Conservation (phyloP, 2,113 vertebrate species). For the Gambusia holbrooki region DNA sequence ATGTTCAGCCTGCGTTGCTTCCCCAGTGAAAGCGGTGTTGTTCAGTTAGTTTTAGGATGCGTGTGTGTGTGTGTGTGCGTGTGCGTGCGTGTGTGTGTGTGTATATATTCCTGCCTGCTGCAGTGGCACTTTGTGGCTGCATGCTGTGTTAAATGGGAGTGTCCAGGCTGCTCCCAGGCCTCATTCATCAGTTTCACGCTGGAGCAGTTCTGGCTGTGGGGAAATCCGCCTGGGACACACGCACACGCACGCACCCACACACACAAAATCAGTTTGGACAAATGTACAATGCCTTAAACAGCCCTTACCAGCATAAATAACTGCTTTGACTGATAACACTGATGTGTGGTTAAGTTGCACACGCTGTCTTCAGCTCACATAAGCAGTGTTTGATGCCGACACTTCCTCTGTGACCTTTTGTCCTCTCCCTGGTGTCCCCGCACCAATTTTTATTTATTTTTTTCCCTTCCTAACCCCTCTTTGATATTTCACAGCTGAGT, state of each 20-base stretch:
- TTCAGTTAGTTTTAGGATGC: constrained; percentile 14
- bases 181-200: constrained; percentile 73
- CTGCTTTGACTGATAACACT: constrained; percentile 1
- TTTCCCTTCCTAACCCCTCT: background rate
- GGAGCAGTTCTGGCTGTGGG: constrained; percentile 50
- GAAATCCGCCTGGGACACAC: constrained; percentile 38
- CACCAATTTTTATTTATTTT: background rate
- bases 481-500: constrained; percentile 39
- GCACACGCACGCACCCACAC: background rate
- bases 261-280: background rate
- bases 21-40: constrained; percentile 1
- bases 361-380: background rate
- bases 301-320: background rate
- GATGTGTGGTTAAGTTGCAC: background rate
- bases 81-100: constrained; percentile 23
- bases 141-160: constrained; percentile 74
- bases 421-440: background rate
- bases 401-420: constrained; percentile 17
- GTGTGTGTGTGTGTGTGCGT: constrained; percentile 23
- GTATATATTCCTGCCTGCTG: constrained; percentile 53
- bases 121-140: constrained; percentile 53
- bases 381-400: background rate
- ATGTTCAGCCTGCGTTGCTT: background rate
- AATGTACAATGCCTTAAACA: background rate
- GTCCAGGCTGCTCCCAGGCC: constrained; percentile 56